Percentiles rank a stretch among this genome's conserved stretches.
Evolutionary conservation across 1,140 invertebrate genomes (phyloP).

Genomic region (Sweltsa coloradensis): DNA sequence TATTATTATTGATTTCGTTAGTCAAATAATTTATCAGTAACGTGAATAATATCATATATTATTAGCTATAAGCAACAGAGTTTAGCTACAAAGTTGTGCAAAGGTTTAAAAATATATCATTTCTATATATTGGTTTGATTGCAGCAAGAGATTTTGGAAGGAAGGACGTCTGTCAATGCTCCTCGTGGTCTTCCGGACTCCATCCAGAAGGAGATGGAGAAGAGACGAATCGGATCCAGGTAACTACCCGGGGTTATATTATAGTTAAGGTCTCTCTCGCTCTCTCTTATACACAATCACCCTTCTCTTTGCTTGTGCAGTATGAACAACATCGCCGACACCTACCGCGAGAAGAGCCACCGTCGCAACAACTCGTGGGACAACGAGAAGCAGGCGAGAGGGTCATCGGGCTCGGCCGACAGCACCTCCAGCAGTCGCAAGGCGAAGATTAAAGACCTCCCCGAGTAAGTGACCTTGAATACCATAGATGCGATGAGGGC

Average conservation of each 20-base stretch:
- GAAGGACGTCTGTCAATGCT: constrained; percentile 13
- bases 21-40: too few species aligned
- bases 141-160: constrained; percentile 8
- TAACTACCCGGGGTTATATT: constrained; percentile 12
- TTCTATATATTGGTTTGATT: constrained; percentile 3
- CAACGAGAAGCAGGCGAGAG: constrained; percentile 24
- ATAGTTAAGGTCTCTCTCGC: constrained; percentile 1
- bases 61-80: too few species aligned
- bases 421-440: too few species aligned
- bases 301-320: constrained; percentile 8
- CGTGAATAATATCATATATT: too few species aligned
- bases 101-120: too few species aligned
- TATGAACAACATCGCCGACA: constrained; percentile 29
- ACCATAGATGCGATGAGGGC: too few species aligned
- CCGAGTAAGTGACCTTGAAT: too few species aligned
- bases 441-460: too few species aligned
- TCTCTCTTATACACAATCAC: neutral
- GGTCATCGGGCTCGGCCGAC: constrained; percentile 20
- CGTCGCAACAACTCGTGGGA: constrained; percentile 34
- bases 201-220: constrained; percentile 43
- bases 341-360: constrained; percentile 30
- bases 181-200: constrained; percentile 34
- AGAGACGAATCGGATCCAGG: constrained; percentile 39
- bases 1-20: too few species aligned
- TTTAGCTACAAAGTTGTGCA: too few species aligned